phyloP scores from a whole-genome alignment of 2,888 invertebrate species.

The Mantis religiosa region DNA sequence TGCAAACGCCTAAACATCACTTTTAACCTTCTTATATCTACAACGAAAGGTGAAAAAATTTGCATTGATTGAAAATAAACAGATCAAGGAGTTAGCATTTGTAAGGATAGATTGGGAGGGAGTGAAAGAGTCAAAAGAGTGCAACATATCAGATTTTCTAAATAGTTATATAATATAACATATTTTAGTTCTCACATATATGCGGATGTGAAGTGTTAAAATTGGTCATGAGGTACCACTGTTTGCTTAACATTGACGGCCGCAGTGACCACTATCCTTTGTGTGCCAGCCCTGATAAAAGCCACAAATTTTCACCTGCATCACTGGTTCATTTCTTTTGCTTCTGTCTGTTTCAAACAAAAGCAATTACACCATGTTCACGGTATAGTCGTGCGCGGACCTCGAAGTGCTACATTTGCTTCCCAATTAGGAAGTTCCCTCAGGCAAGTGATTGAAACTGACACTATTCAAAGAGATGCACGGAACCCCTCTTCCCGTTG shows the following conservation, averaged over 20 bases:
- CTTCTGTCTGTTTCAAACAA: neutral
- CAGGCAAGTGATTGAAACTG: neutral
- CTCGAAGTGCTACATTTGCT: neutral
- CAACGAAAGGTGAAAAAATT: too few species aligned
- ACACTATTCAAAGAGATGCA: neutral
- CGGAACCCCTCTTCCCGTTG: neutral
- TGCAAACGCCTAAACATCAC: too few species aligned
- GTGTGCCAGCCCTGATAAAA: neutral
- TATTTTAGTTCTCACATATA: too few species aligned
- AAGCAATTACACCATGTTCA: neutral
- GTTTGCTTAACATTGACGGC: neutral
- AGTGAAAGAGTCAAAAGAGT: too few species aligned
- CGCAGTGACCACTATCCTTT: neutral
- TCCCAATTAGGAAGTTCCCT: neutral
- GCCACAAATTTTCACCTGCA: conserved; percentile 11
- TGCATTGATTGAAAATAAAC: too few species aligned
- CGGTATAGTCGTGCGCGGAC: neutral
- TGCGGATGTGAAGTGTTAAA: neutral
- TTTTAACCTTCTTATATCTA: too few species aligned
- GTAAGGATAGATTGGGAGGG: too few species aligned
- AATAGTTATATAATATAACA: too few species aligned
- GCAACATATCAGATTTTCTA: too few species aligned
- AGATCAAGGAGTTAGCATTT: too few species aligned
- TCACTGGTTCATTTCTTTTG: neutral
- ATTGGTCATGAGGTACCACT: neutral